Evolutionary conservation across 2,797 vertebrate genomes (phyloP).

Genomic region (Gephyroberyx darwinii): DNA sequence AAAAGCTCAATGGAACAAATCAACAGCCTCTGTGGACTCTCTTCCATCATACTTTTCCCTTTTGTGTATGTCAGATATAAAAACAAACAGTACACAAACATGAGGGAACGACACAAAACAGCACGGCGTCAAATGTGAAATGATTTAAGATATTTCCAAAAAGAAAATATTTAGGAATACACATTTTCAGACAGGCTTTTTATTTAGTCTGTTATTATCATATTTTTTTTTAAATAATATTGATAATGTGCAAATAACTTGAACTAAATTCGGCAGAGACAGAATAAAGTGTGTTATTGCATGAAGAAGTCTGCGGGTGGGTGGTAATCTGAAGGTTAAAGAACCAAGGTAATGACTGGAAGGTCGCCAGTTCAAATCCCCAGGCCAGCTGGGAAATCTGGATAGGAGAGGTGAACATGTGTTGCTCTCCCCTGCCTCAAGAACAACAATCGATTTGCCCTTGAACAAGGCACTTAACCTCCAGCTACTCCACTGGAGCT

Average conservation of each 20-base stretch:
- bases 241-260: background rate
- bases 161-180: background rate
- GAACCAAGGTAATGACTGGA: slow-evolving; percentile 7
- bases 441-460: slow-evolving; percentile 38
- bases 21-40: slow-evolving; percentile 52
- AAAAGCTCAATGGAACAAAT: slow-evolving; percentile 49
- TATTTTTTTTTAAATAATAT: no score
- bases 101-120: background rate
- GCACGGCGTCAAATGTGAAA: slow-evolving; percentile 1
- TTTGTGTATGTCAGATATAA: slow-evolving; percentile 31
- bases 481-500: slow-evolving; percentile 23
- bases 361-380: slow-evolving; percentile 24
- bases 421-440: slow-evolving; percentile 15
- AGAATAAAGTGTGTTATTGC: background rate
- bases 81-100: slow-evolving; percentile 59
- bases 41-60: slow-evolving; percentile 65
- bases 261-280: no score
- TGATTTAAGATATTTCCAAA: background rate
- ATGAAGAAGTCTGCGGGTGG: background rate
- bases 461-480: slow-evolving; percentile 49
- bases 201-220: background rate
- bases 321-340: slow-evolving; percentile 22
- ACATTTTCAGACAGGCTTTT: background rate
- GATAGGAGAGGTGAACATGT: slow-evolving; percentile 28
- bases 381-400: slow-evolving; percentile 2